phyloP scores from a whole-genome alignment of 2,797 vertebrate species.

The Lophotriccus pileatus region DNA sequence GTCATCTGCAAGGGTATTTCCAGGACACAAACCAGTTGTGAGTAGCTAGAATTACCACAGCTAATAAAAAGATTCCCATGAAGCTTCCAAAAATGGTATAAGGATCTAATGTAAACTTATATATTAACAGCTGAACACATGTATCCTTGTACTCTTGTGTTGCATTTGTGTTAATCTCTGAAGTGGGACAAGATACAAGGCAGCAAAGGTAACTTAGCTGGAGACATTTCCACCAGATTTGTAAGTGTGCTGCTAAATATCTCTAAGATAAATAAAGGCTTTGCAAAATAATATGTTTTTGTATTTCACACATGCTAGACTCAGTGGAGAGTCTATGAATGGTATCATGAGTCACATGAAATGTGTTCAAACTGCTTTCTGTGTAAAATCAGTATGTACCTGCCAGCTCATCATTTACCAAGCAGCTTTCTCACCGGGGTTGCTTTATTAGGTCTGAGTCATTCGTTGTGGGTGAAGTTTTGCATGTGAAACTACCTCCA shows the following conservation, averaged over 20 bases:
- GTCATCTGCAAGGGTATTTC: not conserved
- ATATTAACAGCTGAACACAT: not conserved
- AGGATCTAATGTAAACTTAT: not conserved
- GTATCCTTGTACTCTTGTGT: not conserved
- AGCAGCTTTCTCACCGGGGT: not conserved
- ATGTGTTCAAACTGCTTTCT: slow-evolving; percentile 3
- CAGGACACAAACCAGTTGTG: not conserved
- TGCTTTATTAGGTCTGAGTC: slow-evolving; percentile 61
- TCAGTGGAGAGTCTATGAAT: not conserved
- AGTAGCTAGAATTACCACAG: not conserved
- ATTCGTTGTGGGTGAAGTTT: slow-evolving; percentile 53
- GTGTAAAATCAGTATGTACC: not conserved
- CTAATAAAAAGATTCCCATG: not conserved
- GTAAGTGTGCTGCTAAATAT: not conserved
- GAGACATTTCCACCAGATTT: not conserved
- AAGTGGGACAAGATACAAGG: not conserved
- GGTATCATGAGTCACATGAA: slow-evolving; percentile 1
- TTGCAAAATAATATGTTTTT: not conserved
- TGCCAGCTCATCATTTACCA: not conserved
- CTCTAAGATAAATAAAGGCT: not conserved
- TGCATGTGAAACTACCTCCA: slow-evolving; percentile 30
- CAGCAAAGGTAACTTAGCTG: not conserved
- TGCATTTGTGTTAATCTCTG: not conserved
- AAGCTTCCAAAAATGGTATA: not conserved
- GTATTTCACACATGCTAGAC: not conserved